Evolutionary conservation across 2,888 invertebrate genomes (phyloP).

Genomic region (Caenorhabditis becei): DNA sequence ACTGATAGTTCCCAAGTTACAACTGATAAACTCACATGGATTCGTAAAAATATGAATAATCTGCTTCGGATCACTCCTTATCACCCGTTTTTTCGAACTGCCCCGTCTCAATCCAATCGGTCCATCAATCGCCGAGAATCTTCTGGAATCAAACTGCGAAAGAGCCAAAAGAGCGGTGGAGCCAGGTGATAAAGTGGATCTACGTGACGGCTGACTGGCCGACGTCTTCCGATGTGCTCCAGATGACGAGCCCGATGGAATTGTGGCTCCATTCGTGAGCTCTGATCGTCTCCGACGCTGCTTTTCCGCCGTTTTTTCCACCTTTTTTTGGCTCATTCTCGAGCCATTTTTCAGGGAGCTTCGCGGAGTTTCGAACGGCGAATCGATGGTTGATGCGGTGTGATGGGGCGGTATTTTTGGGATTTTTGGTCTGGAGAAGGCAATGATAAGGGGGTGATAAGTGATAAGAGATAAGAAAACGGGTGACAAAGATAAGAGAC

Average conservation of each 20-base stretch:
- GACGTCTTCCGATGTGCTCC: slow-evolving; percentile 4
- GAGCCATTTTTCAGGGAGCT: not conserved
- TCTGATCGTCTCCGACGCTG: slow-evolving; percentile 36
- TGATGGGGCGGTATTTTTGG: not conserved
- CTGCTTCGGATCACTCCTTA: slow-evolving; percentile 46
- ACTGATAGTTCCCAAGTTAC: no score
- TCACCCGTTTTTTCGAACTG: slow-evolving; percentile 26
- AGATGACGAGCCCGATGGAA: not conserved
- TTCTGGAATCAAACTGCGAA: slow-evolving; percentile 45
- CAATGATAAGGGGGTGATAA: no score
- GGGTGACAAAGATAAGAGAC: no score
- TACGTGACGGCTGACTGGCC: not conserved
- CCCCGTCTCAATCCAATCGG: slow-evolving; percentile 19
- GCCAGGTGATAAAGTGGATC: slow-evolving; percentile 51
- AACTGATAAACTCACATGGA: slow-evolving; percentile 53
- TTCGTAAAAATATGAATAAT: slow-evolving; percentile 59
- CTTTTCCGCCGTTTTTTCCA: not conserved
- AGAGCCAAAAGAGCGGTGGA: slow-evolving; percentile 49
- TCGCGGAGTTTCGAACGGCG: not conserved
- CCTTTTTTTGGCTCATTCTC: slow-evolving; percentile 49
- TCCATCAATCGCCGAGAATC: slow-evolving; percentile 52
- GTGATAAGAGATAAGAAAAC: no score
- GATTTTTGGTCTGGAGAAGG: not conserved
- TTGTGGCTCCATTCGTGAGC: slow-evolving; percentile 20
- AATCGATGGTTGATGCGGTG: no score